Conservation (phyloP, 2,113 vertebrate genomes). For the Leucopternis melanops region DNA sequence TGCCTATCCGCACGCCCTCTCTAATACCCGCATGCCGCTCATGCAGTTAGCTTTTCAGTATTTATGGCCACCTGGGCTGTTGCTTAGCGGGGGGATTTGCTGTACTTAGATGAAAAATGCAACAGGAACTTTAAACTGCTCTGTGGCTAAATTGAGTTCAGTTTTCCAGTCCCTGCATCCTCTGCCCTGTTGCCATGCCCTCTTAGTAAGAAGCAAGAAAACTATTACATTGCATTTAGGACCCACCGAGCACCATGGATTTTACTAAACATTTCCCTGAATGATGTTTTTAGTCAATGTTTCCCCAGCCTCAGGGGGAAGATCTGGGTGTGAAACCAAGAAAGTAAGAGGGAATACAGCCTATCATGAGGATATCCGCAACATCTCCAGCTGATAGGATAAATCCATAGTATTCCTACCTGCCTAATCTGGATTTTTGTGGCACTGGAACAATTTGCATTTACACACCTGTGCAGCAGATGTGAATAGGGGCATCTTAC, state of each 20-base stretch:
- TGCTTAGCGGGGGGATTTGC: slow-evolving; percentile 2
- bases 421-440: background rate
- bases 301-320: background rate
- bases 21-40: background rate
- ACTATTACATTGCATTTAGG: background rate
- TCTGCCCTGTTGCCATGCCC: background rate
- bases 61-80: background rate
- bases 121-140: background rate
- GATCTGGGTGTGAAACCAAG: background rate
- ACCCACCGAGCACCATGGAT: background rate
- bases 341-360: background rate
- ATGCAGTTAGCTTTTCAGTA: background rate
- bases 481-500: background rate
- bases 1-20: background rate
- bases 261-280: background rate
- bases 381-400: background rate
- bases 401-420: background rate
- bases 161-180: background rate
- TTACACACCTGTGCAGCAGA: background rate
- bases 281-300: background rate
- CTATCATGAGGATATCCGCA: fast-evolving
- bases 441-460: background rate
- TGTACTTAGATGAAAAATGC: slow-evolving; percentile 21
- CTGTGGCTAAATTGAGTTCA: background rate
- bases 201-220: background rate